Percentiles rank a stretch among this genome's conserved stretches.
Evolutionary conservation across 2,888 invertebrate genomes (phyloP).

Genomic region (Amiota communis): DNA sequence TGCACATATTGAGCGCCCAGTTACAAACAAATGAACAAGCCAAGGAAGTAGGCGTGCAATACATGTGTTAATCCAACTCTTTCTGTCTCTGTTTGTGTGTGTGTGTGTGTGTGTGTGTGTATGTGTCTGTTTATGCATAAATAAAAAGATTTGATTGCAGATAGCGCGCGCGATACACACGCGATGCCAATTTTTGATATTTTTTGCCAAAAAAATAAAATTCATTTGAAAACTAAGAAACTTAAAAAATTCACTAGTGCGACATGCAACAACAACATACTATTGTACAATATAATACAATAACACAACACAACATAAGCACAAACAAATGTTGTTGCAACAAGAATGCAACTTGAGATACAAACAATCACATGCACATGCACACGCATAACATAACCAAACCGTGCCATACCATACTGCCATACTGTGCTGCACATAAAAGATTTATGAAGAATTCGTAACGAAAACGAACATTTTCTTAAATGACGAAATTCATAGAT

Average conservation of each 20-base stretch:
- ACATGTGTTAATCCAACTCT: too few relatives aligned
- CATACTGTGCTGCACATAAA: neutral
- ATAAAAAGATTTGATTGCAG: conserved; percentile 34
- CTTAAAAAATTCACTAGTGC: neutral
- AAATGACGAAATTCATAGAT: neutral
- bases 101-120: neutral
- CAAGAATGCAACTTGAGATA: conserved; percentile 15
- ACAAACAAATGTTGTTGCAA: conserved; percentile 24
- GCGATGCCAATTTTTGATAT: conserved; percentile 29
- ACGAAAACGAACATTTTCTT: neutral
- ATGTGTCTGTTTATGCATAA: conserved; percentile 15
- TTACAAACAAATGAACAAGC: conserved; percentile 24
- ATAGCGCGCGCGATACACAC: conserved; percentile 26
- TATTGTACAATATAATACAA: neutral
- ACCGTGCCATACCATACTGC: neutral
- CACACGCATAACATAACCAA: conserved; percentile 1
- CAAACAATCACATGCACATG: neutral
- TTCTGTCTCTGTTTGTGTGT: too few relatives aligned
- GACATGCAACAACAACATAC: neutral
- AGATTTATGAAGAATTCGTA: conserved; percentile 22
- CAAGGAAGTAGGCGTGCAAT: conserved; percentile 29
- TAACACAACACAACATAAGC: neutral
- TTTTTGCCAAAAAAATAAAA: conserved; percentile 11
- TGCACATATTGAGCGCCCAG: too few relatives aligned
- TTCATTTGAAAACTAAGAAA: neutral